These are phyloP conservation scores for Tineola bisselliella DNA, from an alignment of 2,888 invertebrate species.

Conservation along the genomic window DNA sequence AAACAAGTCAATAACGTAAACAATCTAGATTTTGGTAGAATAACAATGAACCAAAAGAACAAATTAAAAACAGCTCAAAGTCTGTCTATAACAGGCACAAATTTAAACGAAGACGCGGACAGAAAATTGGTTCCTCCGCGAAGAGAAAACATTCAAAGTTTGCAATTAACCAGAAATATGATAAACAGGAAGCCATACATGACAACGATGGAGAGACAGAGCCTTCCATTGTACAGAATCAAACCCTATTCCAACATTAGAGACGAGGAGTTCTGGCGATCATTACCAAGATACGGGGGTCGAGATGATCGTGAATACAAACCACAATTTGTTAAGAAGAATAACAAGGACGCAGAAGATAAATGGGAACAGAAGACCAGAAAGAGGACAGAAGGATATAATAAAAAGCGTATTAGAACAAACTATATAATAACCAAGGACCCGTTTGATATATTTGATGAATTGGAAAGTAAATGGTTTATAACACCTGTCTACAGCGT, in stretches of 20 bases:
- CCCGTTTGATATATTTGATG: not conserved
- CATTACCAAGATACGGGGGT: not conserved
- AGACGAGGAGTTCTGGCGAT: not conserved
- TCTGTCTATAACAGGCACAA: too few relatives aligned
- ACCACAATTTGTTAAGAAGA: not conserved
- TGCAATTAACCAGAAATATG: too few relatives aligned
- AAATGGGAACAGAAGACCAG: not conserved
- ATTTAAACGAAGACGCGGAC: too few relatives aligned
- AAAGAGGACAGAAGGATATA: not conserved
- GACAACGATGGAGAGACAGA: too few relatives aligned
- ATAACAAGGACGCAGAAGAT: not conserved
- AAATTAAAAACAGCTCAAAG: not conserved
- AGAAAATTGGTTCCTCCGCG: too few relatives aligned
- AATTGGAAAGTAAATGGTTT: not conserved
- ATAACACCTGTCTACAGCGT: not conserved
- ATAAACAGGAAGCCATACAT: too few relatives aligned
- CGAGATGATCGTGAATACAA: not conserved
- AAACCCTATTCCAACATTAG: not conserved
- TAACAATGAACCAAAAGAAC: not conserved
- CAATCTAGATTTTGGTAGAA: not conserved
- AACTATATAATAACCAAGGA: not conserved
- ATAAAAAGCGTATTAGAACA: not conserved
- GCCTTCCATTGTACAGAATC: not conserved
- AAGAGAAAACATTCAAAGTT: too few relatives aligned
- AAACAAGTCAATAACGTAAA: not conserved